phyloP scores from a whole-genome alignment of 2,113 vertebrate species.

The Urocynchramus pylzowi region DNA sequence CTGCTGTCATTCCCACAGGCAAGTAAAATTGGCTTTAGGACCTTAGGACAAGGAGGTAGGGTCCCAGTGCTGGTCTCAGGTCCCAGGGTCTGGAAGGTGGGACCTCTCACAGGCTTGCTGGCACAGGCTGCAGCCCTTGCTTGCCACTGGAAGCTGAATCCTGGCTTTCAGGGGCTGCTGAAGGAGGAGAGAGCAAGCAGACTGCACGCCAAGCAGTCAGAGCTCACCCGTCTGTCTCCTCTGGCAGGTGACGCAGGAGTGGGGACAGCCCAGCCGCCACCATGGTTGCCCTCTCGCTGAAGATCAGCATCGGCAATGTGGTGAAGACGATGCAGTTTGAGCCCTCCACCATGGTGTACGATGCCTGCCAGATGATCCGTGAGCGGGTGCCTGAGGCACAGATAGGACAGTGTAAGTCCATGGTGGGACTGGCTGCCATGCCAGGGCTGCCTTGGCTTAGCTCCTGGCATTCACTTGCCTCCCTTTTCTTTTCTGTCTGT shows the following conservation, averaged over 20 bases:
- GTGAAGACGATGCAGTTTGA: constrained; percentile 99
- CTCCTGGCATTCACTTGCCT: neutral
- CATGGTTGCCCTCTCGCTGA: constrained; percentile 98
- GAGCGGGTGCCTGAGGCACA: constrained; percentile 95
- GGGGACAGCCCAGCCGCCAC: constrained; percentile 63
- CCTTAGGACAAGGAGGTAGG: neutral
- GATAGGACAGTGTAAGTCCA: constrained; percentile 88
- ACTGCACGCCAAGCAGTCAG: rapidly evolving
- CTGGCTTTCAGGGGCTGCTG: rapidly evolving
- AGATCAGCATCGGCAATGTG: constrained; percentile 96
- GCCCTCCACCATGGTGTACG: constrained; percentile 96
- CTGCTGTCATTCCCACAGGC: neutral
- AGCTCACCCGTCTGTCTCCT: neutral
- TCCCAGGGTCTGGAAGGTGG: neutral
- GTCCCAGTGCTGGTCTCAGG: neutral
- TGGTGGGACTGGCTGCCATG: rapidly evolving
- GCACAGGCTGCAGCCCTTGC: neutral
- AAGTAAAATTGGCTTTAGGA: neutral
- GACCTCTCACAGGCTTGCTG: rapidly evolving
- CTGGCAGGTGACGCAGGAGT: constrained; percentile 31
- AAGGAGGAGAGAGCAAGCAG: neutral
- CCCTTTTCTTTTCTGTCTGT: neutral
- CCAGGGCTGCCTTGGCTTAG: neutral
- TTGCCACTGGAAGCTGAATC: neutral
- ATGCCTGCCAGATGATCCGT: constrained; percentile 93